phyloP scores from a whole-genome alignment of 2,888 invertebrate genomes.

The Drosophila vallismaia region DNA sequence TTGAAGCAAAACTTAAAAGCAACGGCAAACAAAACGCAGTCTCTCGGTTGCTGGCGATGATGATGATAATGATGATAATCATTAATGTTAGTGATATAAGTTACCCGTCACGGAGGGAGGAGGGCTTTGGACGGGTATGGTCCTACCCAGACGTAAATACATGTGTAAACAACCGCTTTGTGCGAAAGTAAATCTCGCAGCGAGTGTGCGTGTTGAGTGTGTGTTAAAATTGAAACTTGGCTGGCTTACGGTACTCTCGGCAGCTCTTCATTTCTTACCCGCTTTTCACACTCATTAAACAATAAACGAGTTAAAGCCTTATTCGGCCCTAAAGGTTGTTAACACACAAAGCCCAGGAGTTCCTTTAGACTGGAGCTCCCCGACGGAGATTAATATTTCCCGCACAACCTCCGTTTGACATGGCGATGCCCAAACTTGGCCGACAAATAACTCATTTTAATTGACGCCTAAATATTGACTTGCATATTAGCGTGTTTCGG shows the following conservation, averaged over 20 bases:
- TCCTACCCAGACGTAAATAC: conserved; percentile 26
- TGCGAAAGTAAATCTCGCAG: conserved; percentile 42
- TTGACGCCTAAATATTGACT: conserved; percentile 49
- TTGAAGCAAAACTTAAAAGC: conserved; percentile 63
- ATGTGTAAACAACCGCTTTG: conserved; percentile 18
- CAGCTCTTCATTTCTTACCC: conserved; percentile 6
- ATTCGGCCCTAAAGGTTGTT: conserved; percentile 60
- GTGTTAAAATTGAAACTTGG: conserved; percentile 65
- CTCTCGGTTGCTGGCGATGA: conserved; percentile 20
- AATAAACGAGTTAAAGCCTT: conserved; percentile 63
- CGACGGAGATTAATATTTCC: conserved; percentile 29
- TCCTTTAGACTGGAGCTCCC: no score
- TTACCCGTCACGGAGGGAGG: conserved; percentile 9
- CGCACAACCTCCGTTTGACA: conserved; percentile 21
- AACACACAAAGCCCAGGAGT: conserved; percentile 24
- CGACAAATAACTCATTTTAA: conserved; percentile 40
- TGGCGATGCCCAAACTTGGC: conserved; percentile 35
- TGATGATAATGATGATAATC: conserved; percentile 23
- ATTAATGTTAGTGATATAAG: conserved; percentile 51
- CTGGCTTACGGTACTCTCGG: conserved; percentile 61
- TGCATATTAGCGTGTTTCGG: conserved; percentile 40
- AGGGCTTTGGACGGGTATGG: conserved; percentile 9
- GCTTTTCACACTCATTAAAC: conserved; percentile 71
- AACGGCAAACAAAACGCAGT: conserved; percentile 65
- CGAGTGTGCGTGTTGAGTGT: conserved; percentile 63